phyloP scores from a whole-genome alignment of 1,140 invertebrate species.

The Aphelenchoides avenae region DNA sequence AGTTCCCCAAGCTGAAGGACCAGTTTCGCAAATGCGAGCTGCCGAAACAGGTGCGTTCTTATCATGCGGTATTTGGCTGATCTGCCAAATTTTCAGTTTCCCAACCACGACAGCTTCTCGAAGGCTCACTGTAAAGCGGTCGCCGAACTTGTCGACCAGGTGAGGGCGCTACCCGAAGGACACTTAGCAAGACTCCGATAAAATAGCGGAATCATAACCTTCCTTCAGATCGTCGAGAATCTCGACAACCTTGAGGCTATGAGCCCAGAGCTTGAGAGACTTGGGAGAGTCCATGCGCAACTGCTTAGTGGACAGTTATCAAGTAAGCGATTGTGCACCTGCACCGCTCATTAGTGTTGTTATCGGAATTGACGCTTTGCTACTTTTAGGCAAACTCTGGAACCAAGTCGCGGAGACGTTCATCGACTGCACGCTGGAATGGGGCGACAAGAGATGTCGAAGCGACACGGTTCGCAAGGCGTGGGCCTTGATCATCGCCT shows the following conservation, averaged over 20 bases:
- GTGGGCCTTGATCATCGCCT: conserved; percentile 56
- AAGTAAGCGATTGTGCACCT: no score
- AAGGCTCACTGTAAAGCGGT: conserved; percentile 54
- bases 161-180: conserved; percentile 7
- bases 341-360: conserved; percentile 3
- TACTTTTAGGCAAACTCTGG: conserved; percentile 56
- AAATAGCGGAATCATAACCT: conserved; percentile 24
- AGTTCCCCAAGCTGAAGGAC: conserved; percentile 53
- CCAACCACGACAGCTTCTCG: conserved; percentile 54
- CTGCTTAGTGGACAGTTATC: conserved; percentile 50
- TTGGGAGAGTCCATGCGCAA: conserved; percentile 52
- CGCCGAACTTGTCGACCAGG: conserved; percentile 55
- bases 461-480: conserved; percentile 40
- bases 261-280: conserved; percentile 41
- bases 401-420: conserved; percentile 58
- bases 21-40: conserved; percentile 50
- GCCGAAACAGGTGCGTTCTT: no score
- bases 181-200: no score
- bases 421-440: conserved; percentile 58
- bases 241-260: conserved; percentile 54
- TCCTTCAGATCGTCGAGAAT: conserved; percentile 51
- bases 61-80: no score
- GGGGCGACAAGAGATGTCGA: conserved; percentile 50
- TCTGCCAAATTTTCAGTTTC: no score
- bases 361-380: conserved; percentile 7